Evolutionary conservation across 2,797 vertebrate genomes (phyloP).

Genomic region (Macropus fuliginosus): DNA sequence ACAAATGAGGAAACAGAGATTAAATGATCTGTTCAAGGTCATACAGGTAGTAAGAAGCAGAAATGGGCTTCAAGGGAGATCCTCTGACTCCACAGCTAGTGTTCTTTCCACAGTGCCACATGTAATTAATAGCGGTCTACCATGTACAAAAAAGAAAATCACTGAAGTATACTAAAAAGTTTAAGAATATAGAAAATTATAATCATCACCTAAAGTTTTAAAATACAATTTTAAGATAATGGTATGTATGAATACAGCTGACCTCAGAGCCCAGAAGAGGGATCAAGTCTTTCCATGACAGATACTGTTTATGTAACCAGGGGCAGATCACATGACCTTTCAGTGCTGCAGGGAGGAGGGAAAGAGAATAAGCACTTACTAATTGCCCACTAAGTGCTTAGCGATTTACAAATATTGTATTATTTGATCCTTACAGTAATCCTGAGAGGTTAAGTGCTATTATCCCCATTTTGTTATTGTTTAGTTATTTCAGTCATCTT

Average conservation of each 20-base stretch:
- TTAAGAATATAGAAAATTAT: conserved; percentile 39
- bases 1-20: background rate
- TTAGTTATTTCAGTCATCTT: background rate
- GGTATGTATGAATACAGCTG: background rate
- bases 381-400: background rate
- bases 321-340: background rate
- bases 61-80: background rate
- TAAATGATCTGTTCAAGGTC: background rate
- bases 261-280: background rate
- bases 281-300: background rate
- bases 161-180: conserved; percentile 20
- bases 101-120: background rate
- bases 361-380: background rate
- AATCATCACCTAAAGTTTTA: background rate
- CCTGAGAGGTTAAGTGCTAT: background rate
- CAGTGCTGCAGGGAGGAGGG: background rate
- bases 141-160: conserved; percentile 38
- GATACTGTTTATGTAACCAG: background rate
- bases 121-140: conserved; percentile 8
- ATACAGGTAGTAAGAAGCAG: background rate
- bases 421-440: background rate
- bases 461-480: background rate
- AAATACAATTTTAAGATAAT: background rate
- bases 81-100: background rate
- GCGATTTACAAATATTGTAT: background rate